Evolutionary conservation across 2,113 vertebrate genomes (phyloP), one percentile per base, ranked within the genome.

Genomic region (Labeo rohita): DNA sequence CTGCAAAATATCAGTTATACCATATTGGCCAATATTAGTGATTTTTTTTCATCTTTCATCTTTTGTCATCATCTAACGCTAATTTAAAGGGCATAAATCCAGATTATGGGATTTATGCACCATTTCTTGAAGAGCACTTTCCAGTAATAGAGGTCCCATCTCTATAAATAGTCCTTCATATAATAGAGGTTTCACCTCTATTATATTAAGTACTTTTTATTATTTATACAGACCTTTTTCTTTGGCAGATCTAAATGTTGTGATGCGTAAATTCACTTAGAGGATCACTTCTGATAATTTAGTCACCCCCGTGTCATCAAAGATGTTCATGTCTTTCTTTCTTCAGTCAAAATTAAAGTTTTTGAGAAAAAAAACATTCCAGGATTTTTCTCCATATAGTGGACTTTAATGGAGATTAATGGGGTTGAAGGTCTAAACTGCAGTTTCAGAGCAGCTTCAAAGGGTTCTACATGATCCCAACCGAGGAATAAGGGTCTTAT

Each of bases 151-250:
- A 54, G 74, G 74, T 54, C 49, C 13, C 47, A 72, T 23, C 49
- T 54, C 74, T 54, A 52, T 52, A 54, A 77, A 77, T 54, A 77
- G 74, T 54, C 49, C 54, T 54, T 3, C 49, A 34, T 77, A 50
- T 54, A 54, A 54, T 36, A 52, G 23, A 54, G 75, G 75, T 77
- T 49, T 77, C 75, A 54, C 75, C 75, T 77, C 75, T 52, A 54
- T 77, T 77, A 77, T 77, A 77, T 18, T 50, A 77, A 54, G 75
- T 50, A 10, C 75, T 77, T 76, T 76, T 54, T 54, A 76, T 52
- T 50, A 54, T 50, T 54, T 15, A 54, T 18, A 77, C n/a, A 50
- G 11, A 43, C n/a, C 23, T 28, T 52, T 36, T 34, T 34, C 8
- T 77, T 77, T 54, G 34, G 23, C 49, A 54, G 74, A 36, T 16